These are phyloP conservation scores for Oegoconia quadripuncta DNA, from an alignment of 2,888 invertebrate species.

Conservation along the genomic window DNA sequence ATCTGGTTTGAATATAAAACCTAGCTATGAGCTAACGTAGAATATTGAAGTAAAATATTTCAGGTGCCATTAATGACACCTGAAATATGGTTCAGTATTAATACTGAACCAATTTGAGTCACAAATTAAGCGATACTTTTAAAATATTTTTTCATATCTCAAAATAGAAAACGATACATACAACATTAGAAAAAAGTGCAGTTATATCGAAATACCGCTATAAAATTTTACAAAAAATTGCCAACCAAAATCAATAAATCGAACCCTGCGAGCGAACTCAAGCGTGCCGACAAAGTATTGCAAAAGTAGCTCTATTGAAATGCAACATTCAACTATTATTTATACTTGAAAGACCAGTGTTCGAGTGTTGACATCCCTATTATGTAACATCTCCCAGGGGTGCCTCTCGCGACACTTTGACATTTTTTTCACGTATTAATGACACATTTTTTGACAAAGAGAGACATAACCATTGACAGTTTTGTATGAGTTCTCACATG, in stretches of 20 bases:
- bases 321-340: slow-evolving; percentile 58
- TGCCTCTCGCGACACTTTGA: slow-evolving; percentile 52
- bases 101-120: too few relatives aligned
- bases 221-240: slow-evolving; percentile 17
- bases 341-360: slow-evolving; percentile 63
- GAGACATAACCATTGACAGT: slow-evolving; percentile 69
- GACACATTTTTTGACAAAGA: slow-evolving; percentile 70
- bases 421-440: slow-evolving; percentile 65
- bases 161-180: too few relatives aligned
- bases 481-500: slow-evolving; percentile 56
- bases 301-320: slow-evolving; percentile 47
- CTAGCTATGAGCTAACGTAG: too few relatives aligned
- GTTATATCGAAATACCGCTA: slow-evolving; percentile 6
- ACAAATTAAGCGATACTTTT: too few relatives aligned
- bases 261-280: slow-evolving; percentile 41
- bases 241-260: slow-evolving; percentile 63
- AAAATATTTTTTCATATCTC: too few relatives aligned
- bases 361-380: slow-evolving; percentile 75
- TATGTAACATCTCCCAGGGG: slow-evolving; percentile 71
- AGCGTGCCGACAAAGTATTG: slow-evolving; percentile 65
- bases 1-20: slow-evolving; percentile 1
- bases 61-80: too few relatives aligned
- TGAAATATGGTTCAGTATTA: too few relatives aligned
- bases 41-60: too few relatives aligned
- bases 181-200: too few relatives aligned